Base-by-base conservation (phyloP, 2,888 invertebrate species). In the Abscondita cerata region DNA sequence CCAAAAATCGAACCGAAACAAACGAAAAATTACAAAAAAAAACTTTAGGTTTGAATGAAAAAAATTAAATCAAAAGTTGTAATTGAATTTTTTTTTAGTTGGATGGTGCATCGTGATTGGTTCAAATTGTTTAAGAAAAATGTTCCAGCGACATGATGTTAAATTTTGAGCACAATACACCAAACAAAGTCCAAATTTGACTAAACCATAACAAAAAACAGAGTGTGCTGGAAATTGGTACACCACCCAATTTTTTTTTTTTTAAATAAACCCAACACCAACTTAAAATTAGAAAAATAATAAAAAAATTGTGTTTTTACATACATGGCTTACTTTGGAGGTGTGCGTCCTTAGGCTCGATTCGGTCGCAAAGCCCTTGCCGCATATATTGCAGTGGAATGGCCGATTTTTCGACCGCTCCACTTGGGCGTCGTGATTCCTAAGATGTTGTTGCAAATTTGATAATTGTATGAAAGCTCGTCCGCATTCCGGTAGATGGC, bases 391-490 rank as follows among this genome's bases (percentile, higher is more conserved):
- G 82, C 97, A 97, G 78, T 96, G 95, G 82, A 95, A 96, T 54
- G 96, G 96, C 66, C 96, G 86, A 83, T 95, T 96, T 82, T 96
- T 96, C 76, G 96, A 95, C 71, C 96, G 87, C 77, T 96, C 95
- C 69, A 95, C 92, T 81, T 96, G 96, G 61, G 96, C 95, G 79
- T 96, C 97, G 82, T 97, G 96, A 83, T 96, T 97, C 70, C 96
- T 85, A 68, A 96, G 88, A 81, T 97, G 96, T 80, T 97, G 97
- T 79, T 97, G 96, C 9, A 97, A 88, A 82, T 97, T 97, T 59
- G 96, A 96, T 73, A 97, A 87, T 83, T 97, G 97, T 79, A 96
- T 97, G 84, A 97, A 97, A 68, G 96, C 96, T 73, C 96, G 86
- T 54, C 96, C 96, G 81, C 97, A 97, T 77, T 96, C 96, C 58